Evolutionary conservation across 1,140 invertebrate genomes (phyloP), one percentile per base, ranked within the genome.

Genomic region (Metopolophium dirhodum): DNA sequence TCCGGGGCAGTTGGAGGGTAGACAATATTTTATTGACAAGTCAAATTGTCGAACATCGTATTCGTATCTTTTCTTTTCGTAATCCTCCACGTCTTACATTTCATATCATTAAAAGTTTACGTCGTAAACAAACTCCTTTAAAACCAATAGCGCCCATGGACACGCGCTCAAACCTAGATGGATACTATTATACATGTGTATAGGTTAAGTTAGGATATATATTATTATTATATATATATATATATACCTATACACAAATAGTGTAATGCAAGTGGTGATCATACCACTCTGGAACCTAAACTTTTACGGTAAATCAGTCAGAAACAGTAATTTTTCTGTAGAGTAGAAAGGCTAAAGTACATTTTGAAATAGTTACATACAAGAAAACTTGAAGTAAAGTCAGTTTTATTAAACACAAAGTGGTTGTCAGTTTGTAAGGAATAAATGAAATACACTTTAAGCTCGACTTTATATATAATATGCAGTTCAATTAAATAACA

Each of bases 31-130:
- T 90, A 90, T 90, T 68, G 89, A 90, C 54, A 61, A 90, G 51
- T 61, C 57, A 47, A 90, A 90, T 68, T 68, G 37, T 61, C 89
- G 57, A 68, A 68, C 89, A 51, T 57, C 54, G 49, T 61, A 51
- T 37, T 57, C 54, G 47, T 51, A 22, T 61, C 14, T n/a, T 61
- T 54, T 47, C 14, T 90, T 54, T 54, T 23, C 9, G 20, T 57
- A 54, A 41, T 90, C 47, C 35, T 57, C 22, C 45, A 7, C 89
- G 54, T 68, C 57, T 90, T 41, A 20, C 57, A 68, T 57, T 68
- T 90, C 35, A 45, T 90, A 90, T 90, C 89, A 90, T 90, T 90
- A 90, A 90, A 90, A 90, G 89, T 90, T 90, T 90, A 45, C 37
- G 23, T 90, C 37, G 37, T 68, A 68, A 90, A 90, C 57, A 90